These are phyloP conservation scores for Siniperca knerii DNA, from an alignment of 2,113 vertebrate species.

Conservation along the genomic window DNA sequence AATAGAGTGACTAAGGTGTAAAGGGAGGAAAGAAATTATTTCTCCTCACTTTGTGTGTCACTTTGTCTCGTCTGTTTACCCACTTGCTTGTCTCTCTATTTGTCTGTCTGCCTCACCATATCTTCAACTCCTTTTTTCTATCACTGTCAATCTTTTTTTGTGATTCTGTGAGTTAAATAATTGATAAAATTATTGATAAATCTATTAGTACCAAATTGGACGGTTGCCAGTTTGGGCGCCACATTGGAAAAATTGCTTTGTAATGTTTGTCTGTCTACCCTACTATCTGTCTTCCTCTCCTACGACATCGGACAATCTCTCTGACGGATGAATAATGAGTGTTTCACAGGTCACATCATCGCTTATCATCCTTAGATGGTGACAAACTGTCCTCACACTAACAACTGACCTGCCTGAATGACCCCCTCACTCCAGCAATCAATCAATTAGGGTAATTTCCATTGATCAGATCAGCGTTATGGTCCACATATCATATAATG, in stretches of 20 bases:
- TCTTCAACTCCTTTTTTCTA: neutral
- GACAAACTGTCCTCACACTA: slow-evolving; percentile 69
- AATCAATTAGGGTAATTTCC: slow-evolving; percentile 53
- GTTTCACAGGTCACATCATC: slow-evolving; percentile 55
- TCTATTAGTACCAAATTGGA: neutral
- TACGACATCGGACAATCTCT: slow-evolving; percentile 45
- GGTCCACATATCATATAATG: slow-evolving; percentile 28
- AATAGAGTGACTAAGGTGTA: slow-evolving; percentile 23
- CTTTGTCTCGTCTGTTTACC: slow-evolving; percentile 17
- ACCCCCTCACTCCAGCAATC: slow-evolving; percentile 43
- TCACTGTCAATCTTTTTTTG: neutral
- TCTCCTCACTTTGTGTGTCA: slow-evolving; percentile 2
- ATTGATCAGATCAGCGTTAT: slow-evolving; percentile 49
- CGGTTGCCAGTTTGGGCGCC: neutral
- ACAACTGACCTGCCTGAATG: slow-evolving; percentile 21
- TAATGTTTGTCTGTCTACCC: neutral
- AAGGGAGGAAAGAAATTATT: neutral
- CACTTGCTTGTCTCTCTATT: slow-evolving; percentile 7
- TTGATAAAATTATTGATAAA: neutral
- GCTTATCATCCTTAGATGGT: slow-evolving; percentile 53
- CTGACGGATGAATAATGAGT: slow-evolving; percentile 52
- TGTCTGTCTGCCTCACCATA: neutral
- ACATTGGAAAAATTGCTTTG: neutral
- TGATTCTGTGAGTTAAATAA: slow-evolving; percentile 2
- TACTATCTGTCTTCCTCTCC: slow-evolving; percentile 30